These are phyloP conservation scores for Acrocephalus scirpaceus DNA, from an alignment of 2,797 vertebrate species.

Conservation along the genomic window DNA sequence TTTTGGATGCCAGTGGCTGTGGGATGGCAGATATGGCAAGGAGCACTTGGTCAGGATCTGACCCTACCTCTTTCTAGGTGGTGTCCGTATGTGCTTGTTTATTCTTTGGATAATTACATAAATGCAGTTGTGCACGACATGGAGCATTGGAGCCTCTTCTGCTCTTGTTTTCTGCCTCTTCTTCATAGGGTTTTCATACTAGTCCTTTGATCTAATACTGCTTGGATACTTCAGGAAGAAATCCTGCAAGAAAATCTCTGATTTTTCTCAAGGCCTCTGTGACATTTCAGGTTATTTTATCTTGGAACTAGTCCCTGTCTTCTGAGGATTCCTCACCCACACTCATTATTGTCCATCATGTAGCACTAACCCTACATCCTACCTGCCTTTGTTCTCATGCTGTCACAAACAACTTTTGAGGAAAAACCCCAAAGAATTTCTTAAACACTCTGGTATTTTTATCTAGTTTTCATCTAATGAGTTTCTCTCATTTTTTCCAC, in stretches of 20 bases:
- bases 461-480: background rate
- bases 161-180: background rate
- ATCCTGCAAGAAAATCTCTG: background rate
- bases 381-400: background rate
- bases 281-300: background rate
- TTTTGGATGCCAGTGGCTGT: background rate
- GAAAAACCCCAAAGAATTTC: background rate
- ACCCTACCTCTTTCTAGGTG: background rate
- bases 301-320: background rate
- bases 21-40: background rate
- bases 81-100: background rate
- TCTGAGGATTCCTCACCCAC: background rate
- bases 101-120: background rate
- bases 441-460: background rate
- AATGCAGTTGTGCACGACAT: rapidly evolving
- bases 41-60: background rate
- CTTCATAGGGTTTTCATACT: background rate
- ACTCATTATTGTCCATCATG: rapidly evolving
- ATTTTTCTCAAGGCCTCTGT: background rate
- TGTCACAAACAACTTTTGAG: background rate
- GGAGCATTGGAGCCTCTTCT: rapidly evolving
- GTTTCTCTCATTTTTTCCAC: background rate
- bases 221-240: background rate
- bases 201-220: background rate
- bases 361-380: background rate